These are phyloP conservation scores for Microcebus lehilahytsara DNA, from an alignment of 2,113 vertebrate species.

Conservation along the genomic window DNA sequence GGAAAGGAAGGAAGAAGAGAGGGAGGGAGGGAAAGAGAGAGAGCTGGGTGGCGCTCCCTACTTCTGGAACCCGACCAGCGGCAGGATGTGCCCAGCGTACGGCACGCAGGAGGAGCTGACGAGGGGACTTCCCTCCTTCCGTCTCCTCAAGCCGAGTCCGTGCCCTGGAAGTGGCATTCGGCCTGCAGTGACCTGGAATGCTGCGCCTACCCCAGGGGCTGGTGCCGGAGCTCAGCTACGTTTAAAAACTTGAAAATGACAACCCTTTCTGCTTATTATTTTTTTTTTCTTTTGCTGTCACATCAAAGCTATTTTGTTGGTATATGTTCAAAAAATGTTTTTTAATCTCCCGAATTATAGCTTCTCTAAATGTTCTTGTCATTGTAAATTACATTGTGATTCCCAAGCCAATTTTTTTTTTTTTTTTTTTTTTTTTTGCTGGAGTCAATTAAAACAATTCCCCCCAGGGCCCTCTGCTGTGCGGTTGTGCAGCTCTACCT, in stretches of 20 bases:
- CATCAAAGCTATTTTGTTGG: slow-evolving; percentile 20
- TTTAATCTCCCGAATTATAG: slow-evolving; percentile 62
- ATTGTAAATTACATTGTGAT: slow-evolving; percentile 40
- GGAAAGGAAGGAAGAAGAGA: no score
- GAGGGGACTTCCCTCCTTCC: accelerated
- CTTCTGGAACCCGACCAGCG: not conserved
- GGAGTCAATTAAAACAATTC: not conserved
- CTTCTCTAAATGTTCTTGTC: slow-evolving; percentile 42
- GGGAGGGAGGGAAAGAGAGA: no score
- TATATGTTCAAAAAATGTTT: slow-evolving; percentile 48
- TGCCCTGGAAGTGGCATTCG: accelerated
- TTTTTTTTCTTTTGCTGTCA: not conserved
- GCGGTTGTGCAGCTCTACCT: not conserved
- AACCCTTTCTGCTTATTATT: accelerated
- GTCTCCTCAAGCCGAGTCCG: not conserved
- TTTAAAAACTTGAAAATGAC: not conserved
- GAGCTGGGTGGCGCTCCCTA: accelerated
- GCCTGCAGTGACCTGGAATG: accelerated
- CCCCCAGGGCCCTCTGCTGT: not conserved
- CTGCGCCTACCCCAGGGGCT: not conserved
- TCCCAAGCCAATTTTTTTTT: not conserved
- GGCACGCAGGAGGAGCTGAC: not conserved
- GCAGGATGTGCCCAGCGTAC: not conserved
- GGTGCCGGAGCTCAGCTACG: not conserved
- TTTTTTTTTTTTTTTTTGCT: not conserved